These are phyloP conservation scores for Glaucopsyche alexis DNA, from an alignment of 2,888 invertebrate genomes.

Conservation along the genomic window DNA sequence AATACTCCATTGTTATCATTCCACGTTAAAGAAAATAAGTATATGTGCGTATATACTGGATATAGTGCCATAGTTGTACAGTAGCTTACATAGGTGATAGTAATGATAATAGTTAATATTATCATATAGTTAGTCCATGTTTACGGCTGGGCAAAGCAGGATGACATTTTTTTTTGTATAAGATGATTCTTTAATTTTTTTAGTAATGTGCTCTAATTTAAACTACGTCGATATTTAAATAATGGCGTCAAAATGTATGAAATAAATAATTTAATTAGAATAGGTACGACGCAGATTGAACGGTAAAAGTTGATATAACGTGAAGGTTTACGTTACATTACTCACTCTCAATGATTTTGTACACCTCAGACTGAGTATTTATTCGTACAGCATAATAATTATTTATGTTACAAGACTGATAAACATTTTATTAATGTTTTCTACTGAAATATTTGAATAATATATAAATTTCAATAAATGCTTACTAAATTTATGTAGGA, in stretches of 20 bases:
- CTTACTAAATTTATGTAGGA: neutral
- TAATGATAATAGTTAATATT: constrained; percentile 36
- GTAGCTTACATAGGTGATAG: constrained; percentile 45
- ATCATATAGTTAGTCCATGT: neutral
- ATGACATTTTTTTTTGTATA: neutral
- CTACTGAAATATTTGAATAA: neutral
- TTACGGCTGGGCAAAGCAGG: neutral
- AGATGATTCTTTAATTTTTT: neutral
- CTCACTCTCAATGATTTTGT: neutral
- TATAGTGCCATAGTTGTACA: constrained; percentile 55
- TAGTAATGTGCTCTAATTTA: too few relatives aligned
- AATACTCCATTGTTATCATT: constrained; percentile 46
- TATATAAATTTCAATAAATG: neutral
- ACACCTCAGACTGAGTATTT: neutral
- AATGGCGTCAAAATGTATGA: neutral
- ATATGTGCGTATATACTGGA: constrained; percentile 43
- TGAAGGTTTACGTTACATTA: neutral
- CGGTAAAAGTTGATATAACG: neutral
- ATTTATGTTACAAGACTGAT: constrained; percentile 2
- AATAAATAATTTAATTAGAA: neutral
- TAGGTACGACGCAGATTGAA: neutral
- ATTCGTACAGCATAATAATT: neutral
- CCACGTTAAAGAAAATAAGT: constrained; percentile 43
- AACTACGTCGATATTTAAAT: too few relatives aligned
- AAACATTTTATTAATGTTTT: neutral